Base-by-base conservation (phyloP, 2,888 invertebrate species). In the Sphinx pinastri region DNA sequence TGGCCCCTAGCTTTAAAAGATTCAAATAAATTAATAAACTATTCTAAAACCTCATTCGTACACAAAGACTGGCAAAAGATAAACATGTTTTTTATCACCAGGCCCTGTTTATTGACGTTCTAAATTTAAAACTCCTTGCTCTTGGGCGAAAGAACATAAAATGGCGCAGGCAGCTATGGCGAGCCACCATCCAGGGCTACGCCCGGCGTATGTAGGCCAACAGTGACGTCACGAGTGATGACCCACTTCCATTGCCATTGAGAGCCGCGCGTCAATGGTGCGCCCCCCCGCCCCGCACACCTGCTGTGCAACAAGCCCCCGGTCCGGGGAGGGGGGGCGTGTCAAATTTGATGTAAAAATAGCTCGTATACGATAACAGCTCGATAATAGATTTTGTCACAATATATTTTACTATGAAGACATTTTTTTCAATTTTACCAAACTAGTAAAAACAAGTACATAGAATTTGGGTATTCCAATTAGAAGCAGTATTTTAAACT, bases 241-340 rank as follows among this genome's bases (percentile, higher is more conserved):
- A 93, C 93, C 93, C 83, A 93, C 80, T 88, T 92, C 84, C 79
- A 79, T 74, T 85, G 93, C 93, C 93, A 94, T 94, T 93, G 93
- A 94, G 91, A 88, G 89, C 84, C 85, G 88, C 91, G 88, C 93
- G 93, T 94, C 93, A 94, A 94, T 93, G 93, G 93, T 92, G 84
- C 82, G 84, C 87, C 85, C 80, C 81, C 76, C 77, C 77, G 79
- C 75, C 70, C 77, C 75, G 75, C 74, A 79, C 75, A 70, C 76
- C 77, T 75, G 75, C 75, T 77, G 74, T 82, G 79, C 82, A 84
- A 77, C 79, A 79, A 84, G 81, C 81, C 79, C 81, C 81, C 76
- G 67, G 38, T 68, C 71, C 60, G 68, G 25, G 68, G 74, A 52
- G 66, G 67, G 67, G 67, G 70, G 70, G 70, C 58, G 77, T 78